Evolutionary conservation across 2,888 invertebrate species (phyloP), one percentile per base, ranked within the genome.

Genomic region (Abrostola triplasia): DNA sequence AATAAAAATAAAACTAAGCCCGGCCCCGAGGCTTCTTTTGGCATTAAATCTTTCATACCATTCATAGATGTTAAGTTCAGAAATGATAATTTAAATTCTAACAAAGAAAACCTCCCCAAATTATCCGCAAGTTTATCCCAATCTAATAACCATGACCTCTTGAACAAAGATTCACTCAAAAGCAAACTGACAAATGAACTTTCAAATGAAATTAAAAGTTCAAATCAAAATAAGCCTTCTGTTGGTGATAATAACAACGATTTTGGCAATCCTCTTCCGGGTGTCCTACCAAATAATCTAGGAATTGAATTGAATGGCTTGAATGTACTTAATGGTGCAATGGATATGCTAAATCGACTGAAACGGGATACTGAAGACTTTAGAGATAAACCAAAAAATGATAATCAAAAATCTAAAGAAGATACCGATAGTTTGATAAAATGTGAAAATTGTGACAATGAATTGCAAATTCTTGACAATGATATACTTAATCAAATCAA

Each of bases 331-430:
- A 38, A n/a, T 36, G 42, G 9, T 0, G 57, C 70, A 8, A 10
- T 69, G 0, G 40, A 35, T 11, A 50, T 74, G 0, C 9, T 72
- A 1, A 63, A 51, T 7, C 47, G 74, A 54, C 42, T 63, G 0
- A 71, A 68, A 57, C 36, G 74, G 24, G 24, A 40, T 0, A 10
- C 11, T 0, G 1, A 24, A 0, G 11, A 5, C 5, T 2, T 2
- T 4, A 24, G 5, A 44, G 6, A 12, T 12, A 41, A 41, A 7
- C 8, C 8, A 5, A 36, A 42, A 8, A 1, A 42, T 35, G 5
- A 10, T 12, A 49, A 40, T 42, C 50, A 7, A 42, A 9, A 6
- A 6, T 13, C 13, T 1, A 38, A 52, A 10, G 6, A 40, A 7
- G 6, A 24, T 1, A 8, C 1, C 12, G n/a, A 36, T 2, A 8